These are phyloP conservation scores for Porites lobata DNA, from an alignment of 92 coral and sea anemone genomes.

Conservation along the genomic window DNA sequence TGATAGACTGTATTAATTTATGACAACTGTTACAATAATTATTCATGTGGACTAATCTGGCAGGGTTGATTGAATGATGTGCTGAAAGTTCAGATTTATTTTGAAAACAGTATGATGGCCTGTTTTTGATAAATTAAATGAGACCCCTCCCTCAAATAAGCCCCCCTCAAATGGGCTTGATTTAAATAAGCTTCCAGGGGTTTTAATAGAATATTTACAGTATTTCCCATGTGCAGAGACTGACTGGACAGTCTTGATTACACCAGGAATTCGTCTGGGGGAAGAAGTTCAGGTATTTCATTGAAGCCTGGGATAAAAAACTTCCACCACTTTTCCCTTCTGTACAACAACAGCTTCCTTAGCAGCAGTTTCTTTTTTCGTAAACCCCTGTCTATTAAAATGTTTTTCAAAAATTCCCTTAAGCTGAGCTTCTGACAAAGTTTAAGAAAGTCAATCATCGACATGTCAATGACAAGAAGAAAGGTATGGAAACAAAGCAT, in stretches of 20 bases:
- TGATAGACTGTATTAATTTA: too few relatives aligned
- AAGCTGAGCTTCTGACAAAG: slow-evolving; percentile 70
- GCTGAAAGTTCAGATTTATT: too few relatives aligned
- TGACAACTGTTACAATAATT: too few relatives aligned
- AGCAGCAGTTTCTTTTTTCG: slow-evolving; percentile 74
- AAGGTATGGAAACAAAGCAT: slow-evolving; percentile 80
- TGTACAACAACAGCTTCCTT: slow-evolving; percentile 68
- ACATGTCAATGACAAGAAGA: slow-evolving; percentile 78
- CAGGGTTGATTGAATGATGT: too few relatives aligned
- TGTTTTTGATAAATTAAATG: too few relatives aligned
- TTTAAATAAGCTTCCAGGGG: too few relatives aligned
- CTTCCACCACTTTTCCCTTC: slow-evolving; percentile 83
- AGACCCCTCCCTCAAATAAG: too few relatives aligned
- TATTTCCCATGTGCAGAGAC: too few relatives aligned
- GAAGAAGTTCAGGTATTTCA: slow-evolving; percentile 70
- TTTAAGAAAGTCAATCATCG: slow-evolving; percentile 90
- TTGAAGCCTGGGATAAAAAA: slow-evolving; percentile 86
- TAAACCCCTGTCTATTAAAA: slow-evolving; percentile 66
- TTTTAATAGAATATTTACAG: too few relatives aligned
- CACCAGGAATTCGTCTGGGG: slow-evolving; percentile 75
- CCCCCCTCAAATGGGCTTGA: too few relatives aligned
- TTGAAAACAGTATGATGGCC: too few relatives aligned
- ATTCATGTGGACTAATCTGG: too few relatives aligned
- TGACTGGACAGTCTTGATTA: slow-evolving; percentile 2
- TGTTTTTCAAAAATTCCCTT: slow-evolving; percentile 38